These are phyloP conservation scores for Lydus trimaculatus DNA, from an alignment of 2,888 invertebrate species.

Conservation along the genomic window DNA sequence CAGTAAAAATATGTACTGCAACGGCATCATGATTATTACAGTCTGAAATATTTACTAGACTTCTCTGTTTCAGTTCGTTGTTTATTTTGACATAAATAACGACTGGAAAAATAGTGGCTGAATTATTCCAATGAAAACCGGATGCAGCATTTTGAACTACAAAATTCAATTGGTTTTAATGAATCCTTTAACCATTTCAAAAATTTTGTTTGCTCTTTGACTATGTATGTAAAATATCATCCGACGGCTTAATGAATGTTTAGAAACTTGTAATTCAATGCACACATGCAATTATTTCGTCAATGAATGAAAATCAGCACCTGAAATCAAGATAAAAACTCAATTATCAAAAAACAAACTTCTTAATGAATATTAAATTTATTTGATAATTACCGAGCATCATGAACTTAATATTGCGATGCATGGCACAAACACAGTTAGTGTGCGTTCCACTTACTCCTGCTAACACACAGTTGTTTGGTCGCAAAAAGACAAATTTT, in stretches of 20 bases:
- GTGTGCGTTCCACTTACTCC: slow-evolving; percentile 14
- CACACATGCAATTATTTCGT: too few relatives aligned
- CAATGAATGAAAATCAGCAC: too few relatives aligned
- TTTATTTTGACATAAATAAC: slow-evolving; percentile 33
- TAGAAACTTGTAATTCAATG: too few relatives aligned
- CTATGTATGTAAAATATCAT: too few relatives aligned
- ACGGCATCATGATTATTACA: slow-evolving; percentile 33
- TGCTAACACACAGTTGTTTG: slow-evolving; percentile 10
- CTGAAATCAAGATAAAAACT: too few relatives aligned
- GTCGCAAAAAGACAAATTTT: slow-evolving; percentile 12
- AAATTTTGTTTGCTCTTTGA: too few relatives aligned
- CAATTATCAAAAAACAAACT: background rate
- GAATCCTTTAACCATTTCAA: too few relatives aligned
- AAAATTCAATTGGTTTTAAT: slow-evolving; percentile 16
- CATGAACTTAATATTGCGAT: slow-evolving; percentile 11
- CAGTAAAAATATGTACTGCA: slow-evolving; percentile 17
- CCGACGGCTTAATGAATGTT: too few relatives aligned
- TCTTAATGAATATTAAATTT: too few relatives aligned
- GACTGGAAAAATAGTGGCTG: slow-evolving; percentile 35
- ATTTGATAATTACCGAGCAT: too few relatives aligned
- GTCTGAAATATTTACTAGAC: slow-evolving; percentile 37
- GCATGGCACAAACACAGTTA: slow-evolving; percentile 9
- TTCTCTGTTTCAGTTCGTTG: slow-evolving; percentile 24
- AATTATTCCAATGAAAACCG: slow-evolving; percentile 34
- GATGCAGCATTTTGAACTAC: slow-evolving; percentile 36